Evolutionary conservation across 2,888 invertebrate genomes (phyloP).

Genomic region (Eurois occulta): DNA sequence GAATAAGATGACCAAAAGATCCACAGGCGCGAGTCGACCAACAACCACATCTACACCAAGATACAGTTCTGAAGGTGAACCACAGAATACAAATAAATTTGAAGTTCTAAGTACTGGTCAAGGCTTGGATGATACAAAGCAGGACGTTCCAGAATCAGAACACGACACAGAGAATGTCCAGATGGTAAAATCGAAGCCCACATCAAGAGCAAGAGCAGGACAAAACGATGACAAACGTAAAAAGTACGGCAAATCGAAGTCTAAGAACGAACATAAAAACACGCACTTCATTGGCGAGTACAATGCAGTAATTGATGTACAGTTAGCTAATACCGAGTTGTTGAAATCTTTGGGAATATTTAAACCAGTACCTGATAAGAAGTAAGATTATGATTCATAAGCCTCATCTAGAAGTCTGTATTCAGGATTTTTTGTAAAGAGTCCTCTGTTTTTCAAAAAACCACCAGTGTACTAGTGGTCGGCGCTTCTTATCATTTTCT

Average conservation of each 20-base stretch:
- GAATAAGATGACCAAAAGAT: background rate
- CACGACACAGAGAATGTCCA: background rate
- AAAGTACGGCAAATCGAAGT: background rate
- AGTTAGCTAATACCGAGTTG: constrained; percentile 23
- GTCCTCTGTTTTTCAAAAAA: background rate
- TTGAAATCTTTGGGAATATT: constrained; percentile 24
- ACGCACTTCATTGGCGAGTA: background rate
- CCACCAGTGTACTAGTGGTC: background rate
- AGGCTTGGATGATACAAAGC: background rate
- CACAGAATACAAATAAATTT: background rate
- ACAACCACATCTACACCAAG: background rate
- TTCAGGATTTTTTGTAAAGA: background rate
- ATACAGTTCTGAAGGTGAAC: background rate
- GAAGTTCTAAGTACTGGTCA: background rate
- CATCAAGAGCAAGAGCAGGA: background rate
- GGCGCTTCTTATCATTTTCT: background rate
- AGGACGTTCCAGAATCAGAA: background rate
- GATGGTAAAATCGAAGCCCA: background rate
- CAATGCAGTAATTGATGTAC: constrained; percentile 22
- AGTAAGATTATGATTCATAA: constrained; percentile 17
- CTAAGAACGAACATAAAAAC: background rate
- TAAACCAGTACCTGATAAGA: background rate
- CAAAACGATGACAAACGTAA: no score
- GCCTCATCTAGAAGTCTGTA: background rate
- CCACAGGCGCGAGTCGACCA: background rate